Evolutionary conservation across 2,113 vertebrate genomes (phyloP).

Genomic region (Chlamydotis undulata): DNA sequence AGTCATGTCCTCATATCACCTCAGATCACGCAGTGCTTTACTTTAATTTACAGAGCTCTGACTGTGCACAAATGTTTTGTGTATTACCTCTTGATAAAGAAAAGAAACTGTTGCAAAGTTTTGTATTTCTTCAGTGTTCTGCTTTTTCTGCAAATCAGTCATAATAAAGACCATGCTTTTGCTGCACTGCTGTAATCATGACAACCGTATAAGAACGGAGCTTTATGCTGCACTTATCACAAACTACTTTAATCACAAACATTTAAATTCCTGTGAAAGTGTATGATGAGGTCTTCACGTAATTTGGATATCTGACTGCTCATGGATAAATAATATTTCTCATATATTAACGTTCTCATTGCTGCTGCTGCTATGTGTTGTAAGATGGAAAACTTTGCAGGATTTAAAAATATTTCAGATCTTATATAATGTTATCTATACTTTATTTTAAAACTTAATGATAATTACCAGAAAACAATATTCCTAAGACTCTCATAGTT

Average conservation of each 20-base stretch:
- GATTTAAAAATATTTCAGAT: neutral
- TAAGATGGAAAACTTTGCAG: neutral
- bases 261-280: neutral
- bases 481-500: neutral
- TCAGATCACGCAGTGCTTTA: neutral
- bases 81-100: neutral
- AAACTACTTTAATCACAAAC: neutral
- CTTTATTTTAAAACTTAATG: neutral
- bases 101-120: neutral
- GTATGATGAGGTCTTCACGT: neutral
- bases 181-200: neutral
- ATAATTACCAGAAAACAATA: neutral
- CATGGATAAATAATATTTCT: neutral
- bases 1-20: neutral
- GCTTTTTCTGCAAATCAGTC: neutral
- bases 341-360: neutral
- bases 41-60: neutral
- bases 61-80: neutral
- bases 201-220: neutral
- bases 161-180: neutral
- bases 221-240: neutral
- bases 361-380: neutral
- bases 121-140: neutral
- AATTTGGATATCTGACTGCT: neutral
- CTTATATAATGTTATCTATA: neutral